Evolutionary conservation across 2,113 vertebrate genomes (phyloP), one percentile per base, ranked within the genome.

Genomic region (Oxyruncus cristatus): DNA sequence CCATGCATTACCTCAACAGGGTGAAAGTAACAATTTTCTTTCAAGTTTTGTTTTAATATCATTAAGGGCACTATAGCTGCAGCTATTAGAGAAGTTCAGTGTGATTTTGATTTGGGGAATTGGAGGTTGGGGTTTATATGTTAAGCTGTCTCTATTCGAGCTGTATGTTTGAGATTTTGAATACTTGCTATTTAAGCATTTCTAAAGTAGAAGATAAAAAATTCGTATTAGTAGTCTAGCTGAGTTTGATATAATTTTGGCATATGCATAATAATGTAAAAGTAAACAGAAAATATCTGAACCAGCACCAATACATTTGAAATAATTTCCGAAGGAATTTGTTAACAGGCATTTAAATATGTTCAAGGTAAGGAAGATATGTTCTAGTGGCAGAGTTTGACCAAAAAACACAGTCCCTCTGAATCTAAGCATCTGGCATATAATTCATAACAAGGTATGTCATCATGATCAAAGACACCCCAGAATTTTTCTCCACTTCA

Each of bases 391-490:
- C 27, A n/a, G 49, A 61, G 37, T 81, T 81, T 75, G 70, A 88
- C 66, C 52, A 82, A 74, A 75, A 86, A 19, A 23, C 9, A 2
- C 26, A 63, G 74, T 68, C 53, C 8, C 33, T 77, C 78, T 80
- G 24, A 75, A 74, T 92, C 63, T 50, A 62, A 83, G 52, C 39
- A 71, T 47, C 56, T 89, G 80, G 16, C 44, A 62, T 46, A 11
- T 27, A 58, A 75, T 70, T 91, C 55, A 47, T 19, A 84, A 33
- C 22, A 46, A 81, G 58, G 3, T 44, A 44, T 11, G 28, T 72
- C 66, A 87, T 85, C 56, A 15, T 76, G 73, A 93, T 91, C 80
- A 96, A 93, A 94, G 56, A 49, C 26, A 68, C 4, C 44, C 28
- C 24, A 81, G 65, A 95, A 75, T 85, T 49, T 75, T 32, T 72